Percentiles rank a stretch among this genome's conserved stretches.
These are phyloP conservation scores for Castor canadensis DNA, from an alignment of 2,113 vertebrate species.

Conservation along the genomic window DNA sequence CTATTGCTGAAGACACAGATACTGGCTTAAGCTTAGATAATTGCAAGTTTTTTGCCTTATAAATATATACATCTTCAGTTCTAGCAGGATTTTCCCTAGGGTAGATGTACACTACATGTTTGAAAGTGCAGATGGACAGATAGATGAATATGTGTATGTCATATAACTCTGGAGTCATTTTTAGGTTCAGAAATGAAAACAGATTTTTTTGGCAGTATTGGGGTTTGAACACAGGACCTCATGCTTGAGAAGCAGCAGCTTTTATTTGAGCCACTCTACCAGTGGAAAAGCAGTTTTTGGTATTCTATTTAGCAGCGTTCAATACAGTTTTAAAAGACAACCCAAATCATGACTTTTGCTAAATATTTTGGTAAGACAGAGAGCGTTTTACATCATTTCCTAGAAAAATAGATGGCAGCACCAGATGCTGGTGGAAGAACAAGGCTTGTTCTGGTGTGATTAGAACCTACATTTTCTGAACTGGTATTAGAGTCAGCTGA, in stretches of 20 bases:
- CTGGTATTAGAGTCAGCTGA: background rate
- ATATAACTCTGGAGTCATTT: background rate
- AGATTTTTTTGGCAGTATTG: too few species aligned
- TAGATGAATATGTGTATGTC: background rate
- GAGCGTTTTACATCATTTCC: conserved; percentile 33
- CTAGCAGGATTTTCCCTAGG: background rate
- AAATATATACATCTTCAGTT: background rate
- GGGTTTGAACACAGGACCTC: too few species aligned
- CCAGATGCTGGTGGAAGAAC: background rate
- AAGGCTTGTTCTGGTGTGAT: conserved; percentile 46
- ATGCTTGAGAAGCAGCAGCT: too few species aligned
- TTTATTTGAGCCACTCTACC: too few species aligned
- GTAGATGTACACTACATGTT: background rate
- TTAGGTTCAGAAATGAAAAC: background rate
- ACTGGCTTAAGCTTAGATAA: background rate
- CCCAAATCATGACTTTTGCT: background rate
- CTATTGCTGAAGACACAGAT: conserved; percentile 7
- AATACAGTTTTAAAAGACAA: background rate
- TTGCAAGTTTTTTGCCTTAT: background rate
- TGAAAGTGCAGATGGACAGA: background rate
- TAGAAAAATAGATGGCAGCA: conserved; percentile 2
- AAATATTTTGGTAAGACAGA: background rate
- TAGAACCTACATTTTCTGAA: conserved; percentile 48
- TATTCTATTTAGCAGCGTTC: background rate
- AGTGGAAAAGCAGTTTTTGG: conserved; percentile 1